These are phyloP conservation scores for Corythoichthys haematopterus DNA, from an alignment of 2,113 vertebrate species.

Conservation along the genomic window DNA sequence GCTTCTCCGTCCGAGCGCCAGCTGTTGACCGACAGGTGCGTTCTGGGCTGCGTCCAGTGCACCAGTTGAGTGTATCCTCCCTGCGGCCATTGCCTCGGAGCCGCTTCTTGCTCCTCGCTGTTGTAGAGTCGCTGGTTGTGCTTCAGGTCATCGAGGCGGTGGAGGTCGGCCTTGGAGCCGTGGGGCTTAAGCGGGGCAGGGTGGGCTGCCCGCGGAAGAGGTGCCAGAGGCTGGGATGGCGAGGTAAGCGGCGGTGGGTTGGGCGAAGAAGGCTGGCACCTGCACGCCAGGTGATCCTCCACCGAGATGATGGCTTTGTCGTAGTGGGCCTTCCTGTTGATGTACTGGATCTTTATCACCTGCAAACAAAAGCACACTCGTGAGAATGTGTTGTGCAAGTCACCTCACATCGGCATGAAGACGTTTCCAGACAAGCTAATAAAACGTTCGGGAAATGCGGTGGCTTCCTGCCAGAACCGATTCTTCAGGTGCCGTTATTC, in stretches of 20 bases:
- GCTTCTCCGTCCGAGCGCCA: constrained; percentile 42
- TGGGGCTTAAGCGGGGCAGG: constrained; percentile 50
- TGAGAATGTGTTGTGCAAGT: constrained; percentile 3
- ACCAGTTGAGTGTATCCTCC: constrained; percentile 57
- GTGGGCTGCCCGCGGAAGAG: constrained; percentile 28
- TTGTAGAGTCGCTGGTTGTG: constrained; percentile 64
- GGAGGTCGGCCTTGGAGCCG: constrained; percentile 67
- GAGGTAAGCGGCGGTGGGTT: constrained; percentile 26
- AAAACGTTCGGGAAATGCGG: background rate
- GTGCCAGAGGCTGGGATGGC: constrained; percentile 19
- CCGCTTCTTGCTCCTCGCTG: constrained; percentile 54
- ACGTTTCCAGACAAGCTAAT: constrained; percentile 14
- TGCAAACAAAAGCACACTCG: constrained; percentile 35
- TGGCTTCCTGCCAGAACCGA: constrained; percentile 8
- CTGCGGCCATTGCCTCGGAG: constrained; percentile 56
- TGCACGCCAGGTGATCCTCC: constrained; percentile 87
- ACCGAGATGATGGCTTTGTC: constrained; percentile 82
- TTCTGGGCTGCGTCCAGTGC: constrained; percentile 53
- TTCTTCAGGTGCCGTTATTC: background rate
- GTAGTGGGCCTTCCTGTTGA: constrained; percentile 71
- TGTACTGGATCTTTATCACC: constrained; percentile 86
- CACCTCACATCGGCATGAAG: background rate
- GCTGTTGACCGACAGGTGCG: constrained; percentile 28
- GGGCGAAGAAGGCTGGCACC: constrained; percentile 68
- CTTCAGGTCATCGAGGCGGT: constrained; percentile 71